phyloP scores from a whole-genome alignment of 2,797 vertebrate species.

The Mergus octosetaceus region DNA sequence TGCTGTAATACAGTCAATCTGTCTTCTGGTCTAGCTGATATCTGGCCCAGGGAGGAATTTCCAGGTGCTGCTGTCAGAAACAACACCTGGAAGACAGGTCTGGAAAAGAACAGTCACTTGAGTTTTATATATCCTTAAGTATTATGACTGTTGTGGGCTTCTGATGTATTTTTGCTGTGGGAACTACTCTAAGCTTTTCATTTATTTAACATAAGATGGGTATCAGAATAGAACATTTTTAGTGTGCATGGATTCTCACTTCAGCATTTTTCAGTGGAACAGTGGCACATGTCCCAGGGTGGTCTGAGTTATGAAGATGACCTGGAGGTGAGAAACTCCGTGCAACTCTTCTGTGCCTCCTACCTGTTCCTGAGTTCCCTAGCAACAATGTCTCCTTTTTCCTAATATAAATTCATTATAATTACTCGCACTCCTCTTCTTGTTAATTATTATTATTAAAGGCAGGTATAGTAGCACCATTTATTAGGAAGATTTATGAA shows the following conservation, averaged over 20 bases:
- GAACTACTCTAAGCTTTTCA: neutral
- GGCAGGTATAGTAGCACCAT: neutral
- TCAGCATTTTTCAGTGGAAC: neutral
- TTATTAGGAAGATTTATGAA: neutral
- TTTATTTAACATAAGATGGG: neutral
- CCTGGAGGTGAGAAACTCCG: neutral
- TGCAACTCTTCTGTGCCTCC: neutral
- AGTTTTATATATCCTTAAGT: neutral
- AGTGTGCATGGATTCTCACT: neutral
- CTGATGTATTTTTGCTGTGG: neutral
- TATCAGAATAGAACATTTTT: neutral
- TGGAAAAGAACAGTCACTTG: neutral
- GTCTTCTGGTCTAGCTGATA: neutral
- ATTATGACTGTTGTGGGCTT: rapidly evolving
- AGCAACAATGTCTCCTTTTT: neutral
- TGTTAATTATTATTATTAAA: neutral
- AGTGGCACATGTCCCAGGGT: neutral
- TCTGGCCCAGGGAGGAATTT: neutral
- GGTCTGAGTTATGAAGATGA: neutral
- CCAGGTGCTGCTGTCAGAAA: neutral
- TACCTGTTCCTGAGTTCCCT: neutral
- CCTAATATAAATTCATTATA: neutral
- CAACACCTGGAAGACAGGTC: neutral
- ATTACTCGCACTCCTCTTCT: neutral
- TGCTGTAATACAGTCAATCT: neutral